Percentiles rank a stretch among this genome's conserved stretches.
These are phyloP conservation scores for Pyrrhia umbra DNA, from an alignment of 2,888 invertebrate species.

Conservation along the genomic window DNA sequence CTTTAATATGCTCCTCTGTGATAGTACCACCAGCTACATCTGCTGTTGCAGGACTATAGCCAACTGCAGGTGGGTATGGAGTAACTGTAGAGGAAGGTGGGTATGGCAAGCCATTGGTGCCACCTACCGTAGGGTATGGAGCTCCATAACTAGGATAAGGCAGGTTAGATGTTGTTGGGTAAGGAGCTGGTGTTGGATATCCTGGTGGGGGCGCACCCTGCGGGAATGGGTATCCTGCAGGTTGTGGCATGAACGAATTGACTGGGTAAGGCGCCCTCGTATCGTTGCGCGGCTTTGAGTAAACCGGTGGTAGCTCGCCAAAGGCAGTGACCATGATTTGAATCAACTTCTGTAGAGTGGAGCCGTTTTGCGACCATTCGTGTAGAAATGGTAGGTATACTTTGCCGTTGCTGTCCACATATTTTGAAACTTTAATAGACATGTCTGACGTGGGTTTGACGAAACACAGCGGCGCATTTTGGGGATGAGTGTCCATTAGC, in stretches of 20 bases:
- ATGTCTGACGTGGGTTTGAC: slow-evolving; percentile 98
- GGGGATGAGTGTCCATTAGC: slow-evolving; percentile 99
- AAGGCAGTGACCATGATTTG: slow-evolving; percentile 98
- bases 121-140: slow-evolving; percentile 78
- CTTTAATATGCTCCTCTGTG: slow-evolving; percentile 98
- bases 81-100: slow-evolving; percentile 72
- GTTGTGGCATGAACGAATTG: slow-evolving; percentile 83
- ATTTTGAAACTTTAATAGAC: slow-evolving; percentile 98
- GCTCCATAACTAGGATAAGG: slow-evolving; percentile 89
- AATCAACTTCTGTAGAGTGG: slow-evolving; percentile 96
- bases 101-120: slow-evolving; percentile 72
- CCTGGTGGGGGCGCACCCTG: slow-evolving; percentile 59
- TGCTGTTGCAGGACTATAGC: slow-evolving; percentile 74
- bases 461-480: slow-evolving; percentile 98
- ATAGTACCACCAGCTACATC: slow-evolving; percentile 94
- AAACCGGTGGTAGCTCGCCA: slow-evolving; percentile 98
- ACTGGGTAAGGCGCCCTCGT: slow-evolving; percentile 91
- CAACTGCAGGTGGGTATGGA: slow-evolving; percentile 76
- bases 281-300: slow-evolving; percentile 92
- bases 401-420: slow-evolving; percentile 98
- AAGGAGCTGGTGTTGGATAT: slow-evolving; percentile 79
- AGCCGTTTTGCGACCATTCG: slow-evolving; percentile 96
- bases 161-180: slow-evolving; percentile 81
- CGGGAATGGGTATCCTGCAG: slow-evolving; percentile 84
- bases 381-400: slow-evolving; percentile 99